phyloP scores from a whole-genome alignment of 1,140 invertebrate genomes.

The Lasioglossum baleicum region DNA sequence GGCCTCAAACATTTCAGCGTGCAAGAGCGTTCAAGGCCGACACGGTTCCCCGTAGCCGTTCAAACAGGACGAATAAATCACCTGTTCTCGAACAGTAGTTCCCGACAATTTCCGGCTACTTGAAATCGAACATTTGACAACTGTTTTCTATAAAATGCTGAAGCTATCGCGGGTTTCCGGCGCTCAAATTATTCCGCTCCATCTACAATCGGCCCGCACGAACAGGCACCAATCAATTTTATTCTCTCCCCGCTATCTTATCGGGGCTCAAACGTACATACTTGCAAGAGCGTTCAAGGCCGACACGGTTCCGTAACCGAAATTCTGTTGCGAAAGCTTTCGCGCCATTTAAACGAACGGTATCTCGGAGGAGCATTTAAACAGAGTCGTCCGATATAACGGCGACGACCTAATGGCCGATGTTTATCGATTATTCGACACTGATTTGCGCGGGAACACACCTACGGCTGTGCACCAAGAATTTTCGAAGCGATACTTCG shows the following conservation, averaged over 20 bases:
- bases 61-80: too few relatives aligned
- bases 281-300: background rate
- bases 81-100: too few relatives aligned
- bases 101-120: too few relatives aligned
- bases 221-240: background rate
- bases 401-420: background rate
- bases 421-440: constrained; percentile 34
- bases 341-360: background rate
- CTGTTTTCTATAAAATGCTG: too few relatives aligned
- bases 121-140: too few relatives aligned
- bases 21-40: too few relatives aligned
- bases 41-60: too few relatives aligned
- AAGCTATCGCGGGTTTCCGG: background rate
- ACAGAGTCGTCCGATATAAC: background rate
- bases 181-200: background rate
- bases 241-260: background rate
- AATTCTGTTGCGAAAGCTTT: background rate
- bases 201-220: background rate
- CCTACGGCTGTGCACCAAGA: background rate
- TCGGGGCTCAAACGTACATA: background rate
- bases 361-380: background rate
- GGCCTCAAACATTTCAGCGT: too few relatives aligned
- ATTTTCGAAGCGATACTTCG: too few relatives aligned
- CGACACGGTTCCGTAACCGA: background rate
- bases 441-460: background rate